Conservation (phyloP, 2,113 vertebrate genomes). For the Lophochroa leadbeateri region DNA sequence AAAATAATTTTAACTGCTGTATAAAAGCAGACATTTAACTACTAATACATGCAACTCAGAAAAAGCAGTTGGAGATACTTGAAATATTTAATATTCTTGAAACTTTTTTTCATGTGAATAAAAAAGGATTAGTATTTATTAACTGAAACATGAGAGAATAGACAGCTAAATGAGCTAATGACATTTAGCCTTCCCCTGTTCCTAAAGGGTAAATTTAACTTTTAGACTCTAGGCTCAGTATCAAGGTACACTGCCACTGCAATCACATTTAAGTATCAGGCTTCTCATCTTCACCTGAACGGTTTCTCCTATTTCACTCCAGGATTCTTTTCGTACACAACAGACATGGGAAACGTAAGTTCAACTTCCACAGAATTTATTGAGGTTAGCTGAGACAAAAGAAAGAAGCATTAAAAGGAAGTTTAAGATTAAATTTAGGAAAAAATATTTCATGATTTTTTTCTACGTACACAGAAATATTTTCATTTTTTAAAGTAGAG, state of each 20-base stretch:
- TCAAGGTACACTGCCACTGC: neutral
- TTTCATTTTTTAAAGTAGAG: neutral
- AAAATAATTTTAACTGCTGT: neutral
- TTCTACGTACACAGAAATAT: neutral
- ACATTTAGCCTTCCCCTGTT: neutral
- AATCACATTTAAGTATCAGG: neutral
- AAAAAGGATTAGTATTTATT: neutral
- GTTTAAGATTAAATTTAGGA: neutral
- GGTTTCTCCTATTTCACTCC: neutral
- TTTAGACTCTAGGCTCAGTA: neutral
- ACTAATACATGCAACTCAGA: neutral
- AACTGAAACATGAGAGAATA: neutral
- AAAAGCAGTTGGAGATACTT: neutral
- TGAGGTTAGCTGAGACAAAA: neutral
- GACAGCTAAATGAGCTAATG: neutral
- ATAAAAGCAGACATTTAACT: neutral
- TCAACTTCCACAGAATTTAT: neutral
- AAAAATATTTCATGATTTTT: neutral
- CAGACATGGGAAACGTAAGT: rapidly evolving
- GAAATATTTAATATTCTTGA: neutral
- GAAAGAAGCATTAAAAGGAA: neutral
- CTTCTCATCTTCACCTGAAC: neutral
- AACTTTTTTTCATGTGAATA: neutral
- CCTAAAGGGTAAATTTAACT: neutral
- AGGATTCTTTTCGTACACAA: neutral